Percentiles rank a stretch among this genome's conserved stretches.
These are phyloP conservation scores for Pleuronectes platessa DNA, from an alignment of 2,113 vertebrate species.

Conservation along the genomic window DNA sequence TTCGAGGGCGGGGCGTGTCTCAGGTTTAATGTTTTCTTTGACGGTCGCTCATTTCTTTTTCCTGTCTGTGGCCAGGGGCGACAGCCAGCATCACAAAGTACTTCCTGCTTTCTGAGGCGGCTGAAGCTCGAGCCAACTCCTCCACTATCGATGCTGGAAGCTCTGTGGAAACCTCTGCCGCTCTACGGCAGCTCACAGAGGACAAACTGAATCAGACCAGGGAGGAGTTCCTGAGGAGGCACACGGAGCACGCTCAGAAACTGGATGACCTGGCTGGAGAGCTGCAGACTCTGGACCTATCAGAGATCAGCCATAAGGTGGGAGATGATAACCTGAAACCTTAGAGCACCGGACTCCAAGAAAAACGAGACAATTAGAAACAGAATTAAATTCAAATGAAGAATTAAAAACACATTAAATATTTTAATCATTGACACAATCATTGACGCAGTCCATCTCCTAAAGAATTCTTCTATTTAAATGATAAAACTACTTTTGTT, in stretches of 20 bases:
- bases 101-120: conserved; percentile 89
- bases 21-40: too few species aligned
- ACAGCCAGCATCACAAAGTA: conserved; percentile 91
- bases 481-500: too few species aligned
- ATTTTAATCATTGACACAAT: too few species aligned
- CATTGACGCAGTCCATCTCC: too few species aligned
- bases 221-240: conserved; percentile 83
- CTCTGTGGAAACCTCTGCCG: conserved; percentile 81
- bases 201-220: conserved; percentile 84
- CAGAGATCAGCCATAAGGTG: conserved; percentile 73
- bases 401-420: too few species aligned
- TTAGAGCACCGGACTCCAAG: too few species aligned
- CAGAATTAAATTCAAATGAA: too few species aligned
- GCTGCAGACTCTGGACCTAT: conserved; percentile 91
- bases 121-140: conserved; percentile 88
- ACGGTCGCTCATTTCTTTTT: not conserved
- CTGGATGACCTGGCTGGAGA: conserved; percentile 92
- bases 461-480: too few species aligned
- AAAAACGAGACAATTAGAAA: too few species aligned
- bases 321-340: not conserved
- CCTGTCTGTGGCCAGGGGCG: conserved; percentile 84
- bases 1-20: too few species aligned
- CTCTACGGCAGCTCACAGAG: conserved; percentile 84
- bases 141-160: conserved; percentile 83
- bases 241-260: conserved; percentile 87